Evolutionary conservation across 92 coral and sea anemone genomes (phyloP).

Genomic region (Blastomussa wellsi): DNA sequence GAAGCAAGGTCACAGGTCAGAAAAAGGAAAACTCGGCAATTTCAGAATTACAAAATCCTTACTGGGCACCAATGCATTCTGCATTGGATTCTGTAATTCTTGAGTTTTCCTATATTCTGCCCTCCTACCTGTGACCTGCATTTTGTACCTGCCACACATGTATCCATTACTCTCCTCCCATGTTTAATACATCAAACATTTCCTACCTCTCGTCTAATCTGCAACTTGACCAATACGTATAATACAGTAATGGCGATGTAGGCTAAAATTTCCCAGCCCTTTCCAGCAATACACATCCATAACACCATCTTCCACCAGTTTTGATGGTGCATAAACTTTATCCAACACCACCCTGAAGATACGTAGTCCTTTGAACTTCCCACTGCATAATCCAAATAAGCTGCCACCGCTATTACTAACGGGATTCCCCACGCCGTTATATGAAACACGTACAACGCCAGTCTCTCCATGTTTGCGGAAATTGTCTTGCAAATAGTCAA

Average conservation of each 20-base stretch:
- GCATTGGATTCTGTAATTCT: too few relatives aligned
- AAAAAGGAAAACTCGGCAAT: too few relatives aligned
- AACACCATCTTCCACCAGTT: slow-evolving; percentile 20
- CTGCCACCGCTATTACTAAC: slow-evolving; percentile 47
- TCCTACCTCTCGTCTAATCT: slow-evolving; percentile 64
- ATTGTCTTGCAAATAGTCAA: slow-evolving; percentile 65
- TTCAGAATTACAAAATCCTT: too few relatives aligned
- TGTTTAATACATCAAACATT: neutral
- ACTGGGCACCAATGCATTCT: too few relatives aligned
- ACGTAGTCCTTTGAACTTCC: slow-evolving; percentile 50
- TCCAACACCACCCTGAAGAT: slow-evolving; percentile 97
- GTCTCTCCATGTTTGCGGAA: slow-evolving; percentile 43
- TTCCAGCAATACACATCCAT: slow-evolving; percentile 95
- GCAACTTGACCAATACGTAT: slow-evolving; percentile 69
- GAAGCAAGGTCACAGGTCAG: too few relatives aligned
- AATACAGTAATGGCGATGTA: slow-evolving; percentile 72
- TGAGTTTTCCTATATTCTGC: too few relatives aligned
- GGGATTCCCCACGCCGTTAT: slow-evolving; percentile 83
- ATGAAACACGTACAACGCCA: slow-evolving; percentile 65
- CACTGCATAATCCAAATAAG: slow-evolving; percentile 14
- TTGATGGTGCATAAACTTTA: slow-evolving; percentile 8
- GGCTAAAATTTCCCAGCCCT: slow-evolving; percentile 91
- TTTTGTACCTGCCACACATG: too few relatives aligned
- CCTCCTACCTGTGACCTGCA: too few relatives aligned
- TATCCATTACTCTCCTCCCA: neutral